Evolutionary conservation across 2,888 invertebrate genomes (phyloP).

Genomic region (Autographa pulchrina): DNA sequence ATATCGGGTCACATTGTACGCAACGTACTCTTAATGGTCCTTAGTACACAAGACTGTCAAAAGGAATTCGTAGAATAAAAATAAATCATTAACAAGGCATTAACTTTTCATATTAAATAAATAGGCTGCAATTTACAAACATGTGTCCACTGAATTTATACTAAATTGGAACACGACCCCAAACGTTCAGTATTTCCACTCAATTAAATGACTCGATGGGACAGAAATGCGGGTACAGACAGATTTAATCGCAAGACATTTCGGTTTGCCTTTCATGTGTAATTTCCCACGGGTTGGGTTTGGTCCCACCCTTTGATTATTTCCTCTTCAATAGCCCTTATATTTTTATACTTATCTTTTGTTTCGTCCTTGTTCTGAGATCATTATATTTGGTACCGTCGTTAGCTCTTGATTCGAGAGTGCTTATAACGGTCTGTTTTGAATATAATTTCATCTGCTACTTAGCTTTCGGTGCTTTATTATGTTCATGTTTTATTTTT

Average conservation of each 20-base stretch:
- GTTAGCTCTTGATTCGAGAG: constrained; percentile 35
- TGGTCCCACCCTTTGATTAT: constrained; percentile 67
- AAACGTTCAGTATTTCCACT: constrained; percentile 76
- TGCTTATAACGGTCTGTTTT: constrained; percentile 32
- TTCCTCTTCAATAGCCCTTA: constrained; percentile 65
- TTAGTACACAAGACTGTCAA: background rate
- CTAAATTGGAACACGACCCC: constrained; percentile 70
- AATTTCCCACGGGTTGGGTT: constrained; percentile 73
- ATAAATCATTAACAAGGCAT: constrained; percentile 45
- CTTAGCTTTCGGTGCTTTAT: constrained; percentile 15
- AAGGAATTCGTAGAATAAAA: constrained; percentile 26
- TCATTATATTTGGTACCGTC: constrained; percentile 32
- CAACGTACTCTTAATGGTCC: background rate
- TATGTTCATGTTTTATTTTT: constrained; percentile 10
- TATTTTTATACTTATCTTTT: constrained; percentile 58
- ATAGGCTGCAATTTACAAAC: constrained; percentile 58
- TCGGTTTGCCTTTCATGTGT: constrained; percentile 78
- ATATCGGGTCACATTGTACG: background rate
- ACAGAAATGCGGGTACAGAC: constrained; percentile 78
- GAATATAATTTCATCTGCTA: constrained; percentile 25
- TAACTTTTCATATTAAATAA: constrained; percentile 50
- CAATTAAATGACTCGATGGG: constrained; percentile 82
- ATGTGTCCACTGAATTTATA: constrained; percentile 69
- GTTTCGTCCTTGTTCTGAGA: constrained; percentile 35
- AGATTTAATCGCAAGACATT: constrained; percentile 83